These are phyloP conservation scores for Thera obeliscata DNA, from an alignment of 2,888 invertebrate species.

Conservation along the genomic window DNA sequence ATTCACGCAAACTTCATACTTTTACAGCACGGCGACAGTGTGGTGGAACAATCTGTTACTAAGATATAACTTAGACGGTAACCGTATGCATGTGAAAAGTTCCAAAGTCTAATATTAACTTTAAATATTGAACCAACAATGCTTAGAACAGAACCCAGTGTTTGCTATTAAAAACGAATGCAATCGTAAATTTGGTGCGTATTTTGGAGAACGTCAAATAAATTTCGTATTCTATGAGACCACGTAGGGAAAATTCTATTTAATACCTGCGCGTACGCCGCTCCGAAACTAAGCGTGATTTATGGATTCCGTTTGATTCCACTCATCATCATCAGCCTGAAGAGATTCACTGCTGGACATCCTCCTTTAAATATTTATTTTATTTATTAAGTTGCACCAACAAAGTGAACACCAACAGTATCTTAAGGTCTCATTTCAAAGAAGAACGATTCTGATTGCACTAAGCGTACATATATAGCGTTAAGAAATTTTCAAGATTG, in stretches of 20 bases:
- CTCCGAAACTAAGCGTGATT: background rate
- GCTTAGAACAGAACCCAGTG: conserved; percentile 25
- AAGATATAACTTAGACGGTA: no score
- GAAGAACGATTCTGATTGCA: no score
- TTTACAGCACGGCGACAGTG: no score
- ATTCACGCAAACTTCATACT: background rate
- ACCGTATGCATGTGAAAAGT: conserved; percentile 3
- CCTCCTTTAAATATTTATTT: no score
- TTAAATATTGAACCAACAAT: conserved; percentile 17
- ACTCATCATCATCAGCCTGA: no score
- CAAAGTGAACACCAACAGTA: no score
- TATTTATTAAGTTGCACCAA: background rate
- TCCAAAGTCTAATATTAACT: conserved; percentile 13
- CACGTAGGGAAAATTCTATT: conserved; percentile 31
- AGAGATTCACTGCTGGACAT: no score
- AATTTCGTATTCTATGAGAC: conserved; percentile 37
- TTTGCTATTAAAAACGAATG: conserved; percentile 34
- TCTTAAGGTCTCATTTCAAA: no score
- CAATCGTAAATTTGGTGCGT: conserved; percentile 36
- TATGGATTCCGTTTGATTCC: background rate
- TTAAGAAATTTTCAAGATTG: background rate
- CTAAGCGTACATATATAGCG: no score
- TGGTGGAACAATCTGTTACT: no score
- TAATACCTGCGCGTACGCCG: conserved; percentile 23
- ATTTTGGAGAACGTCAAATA: conserved; percentile 41